Evolutionary conservation across 2,888 invertebrate species (phyloP).

Genomic region (Lasioglossum zephyrum): DNA sequence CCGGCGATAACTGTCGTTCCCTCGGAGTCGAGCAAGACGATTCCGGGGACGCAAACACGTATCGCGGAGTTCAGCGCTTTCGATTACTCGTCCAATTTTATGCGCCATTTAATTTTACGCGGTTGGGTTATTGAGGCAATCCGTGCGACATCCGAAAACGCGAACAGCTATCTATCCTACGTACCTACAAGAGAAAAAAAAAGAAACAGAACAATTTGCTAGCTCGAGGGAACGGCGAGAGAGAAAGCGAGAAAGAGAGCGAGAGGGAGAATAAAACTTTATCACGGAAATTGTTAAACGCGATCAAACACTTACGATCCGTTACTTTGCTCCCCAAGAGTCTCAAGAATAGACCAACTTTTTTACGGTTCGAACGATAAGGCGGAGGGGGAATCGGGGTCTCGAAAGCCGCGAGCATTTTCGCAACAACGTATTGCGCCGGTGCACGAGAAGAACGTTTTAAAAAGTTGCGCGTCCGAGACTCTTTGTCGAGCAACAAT

Average conservation of each 20-base stretch:
- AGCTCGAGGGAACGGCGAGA: not conserved
- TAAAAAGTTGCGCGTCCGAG: not conserved
- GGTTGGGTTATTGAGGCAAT: constrained; percentile 18
- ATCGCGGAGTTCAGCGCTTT: constrained; percentile 10
- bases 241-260: not conserved
- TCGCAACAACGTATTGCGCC: not conserved
- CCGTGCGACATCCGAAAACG: not conserved
- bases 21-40: not conserved
- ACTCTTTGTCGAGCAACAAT: not conserved
- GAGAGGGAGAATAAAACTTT: not conserved
- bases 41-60: not conserved
- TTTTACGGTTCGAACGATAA: constrained; percentile 7
- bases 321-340: not conserved
- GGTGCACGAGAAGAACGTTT: not conserved
- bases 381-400: not conserved
- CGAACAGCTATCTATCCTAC: not conserved
- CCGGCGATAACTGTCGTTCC: constrained; percentile 7
- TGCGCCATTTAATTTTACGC: constrained; percentile 26
- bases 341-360: not conserved
- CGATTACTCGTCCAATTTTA: constrained; percentile 32
- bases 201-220: not conserved
- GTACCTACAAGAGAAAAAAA: not conserved
- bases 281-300: constrained; percentile 3
- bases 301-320: constrained; percentile 2
- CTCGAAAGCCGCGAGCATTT: not conserved